Evolutionary conservation across 2,797 vertebrate genomes (phyloP).

Genomic region (Limnodromus scolopaceus): DNA sequence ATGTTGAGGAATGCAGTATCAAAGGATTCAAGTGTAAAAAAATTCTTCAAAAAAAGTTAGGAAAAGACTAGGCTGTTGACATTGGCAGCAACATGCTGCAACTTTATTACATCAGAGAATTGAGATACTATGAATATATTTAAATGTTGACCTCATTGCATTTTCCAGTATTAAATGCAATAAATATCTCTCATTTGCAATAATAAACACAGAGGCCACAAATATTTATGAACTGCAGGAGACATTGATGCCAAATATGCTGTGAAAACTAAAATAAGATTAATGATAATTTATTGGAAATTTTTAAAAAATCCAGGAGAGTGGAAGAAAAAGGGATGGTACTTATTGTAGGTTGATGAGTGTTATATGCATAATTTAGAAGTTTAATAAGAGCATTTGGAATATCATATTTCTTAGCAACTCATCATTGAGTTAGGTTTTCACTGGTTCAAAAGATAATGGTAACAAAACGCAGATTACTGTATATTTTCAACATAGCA

Average conservation of each 20-base stretch:
- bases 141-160: conserved; percentile 17
- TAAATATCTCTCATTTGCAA: conserved; percentile 11
- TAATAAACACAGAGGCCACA: neutral
- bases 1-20: neutral
- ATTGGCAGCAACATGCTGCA: neutral
- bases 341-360: neutral
- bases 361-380: neutral
- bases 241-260: neutral
- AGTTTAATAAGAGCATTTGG: neutral
- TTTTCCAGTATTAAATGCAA: neutral
- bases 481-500: neutral
- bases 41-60: neutral
- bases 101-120: conserved; percentile 14
- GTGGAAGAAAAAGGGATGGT: neutral
- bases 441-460: neutral
- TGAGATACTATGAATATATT: neutral
- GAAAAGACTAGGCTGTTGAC: neutral
- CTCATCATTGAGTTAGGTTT: neutral
- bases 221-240: neutral
- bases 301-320: neutral
- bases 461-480: neutral
- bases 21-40: neutral
- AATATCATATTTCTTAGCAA: neutral
- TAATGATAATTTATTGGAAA: neutral
- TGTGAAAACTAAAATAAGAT: neutral